Conservation (phyloP, 2,888 invertebrate genomes). For the Mesorhabditis belari region DNA sequence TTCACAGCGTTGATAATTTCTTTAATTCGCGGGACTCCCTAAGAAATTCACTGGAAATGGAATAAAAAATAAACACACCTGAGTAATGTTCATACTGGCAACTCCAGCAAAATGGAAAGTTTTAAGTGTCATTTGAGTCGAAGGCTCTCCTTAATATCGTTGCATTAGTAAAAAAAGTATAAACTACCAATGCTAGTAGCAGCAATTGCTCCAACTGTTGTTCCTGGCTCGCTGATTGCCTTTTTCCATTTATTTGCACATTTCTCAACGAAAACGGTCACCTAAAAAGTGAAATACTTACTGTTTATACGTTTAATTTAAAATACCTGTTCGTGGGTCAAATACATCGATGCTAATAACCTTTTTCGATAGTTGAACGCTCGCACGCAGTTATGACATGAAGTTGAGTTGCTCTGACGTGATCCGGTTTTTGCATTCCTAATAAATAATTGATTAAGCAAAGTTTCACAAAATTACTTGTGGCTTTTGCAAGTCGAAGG, state of each 20-base stretch:
- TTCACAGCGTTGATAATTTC: slow-evolving; percentile 97
- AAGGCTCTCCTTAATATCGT: slow-evolving; percentile 75
- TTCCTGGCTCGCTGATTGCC: slow-evolving; percentile 61
- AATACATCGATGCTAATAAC: slow-evolving; percentile 7
- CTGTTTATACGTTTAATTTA: too few species aligned
- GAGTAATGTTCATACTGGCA: slow-evolving; percentile 80
- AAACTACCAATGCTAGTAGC: slow-evolving; percentile 81
- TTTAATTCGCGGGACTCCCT: slow-evolving; percentile 50
- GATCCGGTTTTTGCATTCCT: too few species aligned
- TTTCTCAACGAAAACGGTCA: slow-evolving; percentile 66
- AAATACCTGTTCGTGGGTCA: slow-evolving; percentile 67
- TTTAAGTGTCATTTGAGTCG: slow-evolving; percentile 98
- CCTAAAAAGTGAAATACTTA: background rate
- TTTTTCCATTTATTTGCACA: slow-evolving; percentile 69
- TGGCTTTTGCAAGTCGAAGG: slow-evolving; percentile 14
- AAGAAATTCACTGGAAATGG: slow-evolving; percentile 7
- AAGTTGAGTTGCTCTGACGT: too few species aligned
- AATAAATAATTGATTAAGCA: too few species aligned
- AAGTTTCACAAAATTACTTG: too few species aligned
- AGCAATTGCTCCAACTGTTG: slow-evolving; percentile 93
- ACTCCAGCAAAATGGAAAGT: slow-evolving; percentile 99
- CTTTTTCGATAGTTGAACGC: slow-evolving; percentile 4
- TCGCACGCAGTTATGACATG: slow-evolving; percentile 1
- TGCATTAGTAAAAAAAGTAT: background rate
- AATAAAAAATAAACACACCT: slow-evolving; percentile 1